These are phyloP conservation scores for Augiades crinisus DNA, from an alignment of 2,888 invertebrate species.

Conservation along the genomic window DNA sequence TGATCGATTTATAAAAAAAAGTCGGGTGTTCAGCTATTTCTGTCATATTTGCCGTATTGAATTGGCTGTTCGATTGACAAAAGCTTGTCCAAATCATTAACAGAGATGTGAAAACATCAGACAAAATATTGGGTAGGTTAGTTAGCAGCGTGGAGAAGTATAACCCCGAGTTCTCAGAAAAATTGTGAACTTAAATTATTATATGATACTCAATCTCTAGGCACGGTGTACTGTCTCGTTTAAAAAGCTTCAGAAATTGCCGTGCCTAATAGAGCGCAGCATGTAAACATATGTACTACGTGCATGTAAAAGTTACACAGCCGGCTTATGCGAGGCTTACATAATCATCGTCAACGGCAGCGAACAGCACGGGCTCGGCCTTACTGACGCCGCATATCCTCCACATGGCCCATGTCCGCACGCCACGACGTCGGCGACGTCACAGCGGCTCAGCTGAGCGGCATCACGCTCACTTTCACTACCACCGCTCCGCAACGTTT, in stretches of 20 bases:
- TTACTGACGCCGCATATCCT: constrained; percentile 77
- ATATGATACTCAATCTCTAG: not conserved
- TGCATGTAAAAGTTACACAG: not conserved
- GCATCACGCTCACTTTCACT: constrained; percentile 72
- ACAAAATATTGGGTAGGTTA: too few relatives aligned
- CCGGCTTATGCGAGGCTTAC: constrained; percentile 52
- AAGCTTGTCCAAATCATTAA: too few relatives aligned
- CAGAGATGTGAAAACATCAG: too few relatives aligned
- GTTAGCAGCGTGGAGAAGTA: too few relatives aligned
- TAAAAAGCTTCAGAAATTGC: not conserved
- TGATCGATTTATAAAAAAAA: too few relatives aligned
- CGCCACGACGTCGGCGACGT: constrained; percentile 48
- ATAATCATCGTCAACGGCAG: constrained; percentile 60
- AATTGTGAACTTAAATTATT: too few relatives aligned
- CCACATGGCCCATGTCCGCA: constrained; percentile 77
- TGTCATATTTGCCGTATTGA: too few relatives aligned
- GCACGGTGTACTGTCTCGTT: not conserved
- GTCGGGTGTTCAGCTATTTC: too few relatives aligned
- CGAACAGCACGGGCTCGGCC: constrained; percentile 67
- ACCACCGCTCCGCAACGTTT: constrained; percentile 35
- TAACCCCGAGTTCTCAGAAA: too few relatives aligned
- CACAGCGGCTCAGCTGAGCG: constrained; percentile 62
- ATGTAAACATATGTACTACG: not conserved
- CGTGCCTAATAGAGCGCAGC: not conserved
- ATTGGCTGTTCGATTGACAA: too few relatives aligned